These are phyloP conservation scores for Drosophila jambulina DNA, from an alignment of 1,140 invertebrate species.

Conservation along the genomic window DNA sequence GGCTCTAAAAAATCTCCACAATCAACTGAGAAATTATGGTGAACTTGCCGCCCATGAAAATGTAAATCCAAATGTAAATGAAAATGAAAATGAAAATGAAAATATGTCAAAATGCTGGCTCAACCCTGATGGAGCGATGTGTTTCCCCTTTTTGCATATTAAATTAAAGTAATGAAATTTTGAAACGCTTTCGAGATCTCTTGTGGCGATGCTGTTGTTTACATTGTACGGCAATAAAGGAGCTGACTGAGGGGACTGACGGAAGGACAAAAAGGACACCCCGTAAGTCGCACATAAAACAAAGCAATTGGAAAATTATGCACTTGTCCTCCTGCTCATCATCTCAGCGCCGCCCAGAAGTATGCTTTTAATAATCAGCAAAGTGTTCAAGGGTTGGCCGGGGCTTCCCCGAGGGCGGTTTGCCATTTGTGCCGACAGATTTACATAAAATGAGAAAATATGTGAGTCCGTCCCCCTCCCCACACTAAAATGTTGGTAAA, in stretches of 20 bases:
- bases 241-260: slow-evolving; percentile 10
- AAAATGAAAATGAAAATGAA: slow-evolving; percentile 67
- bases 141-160: slow-evolving; percentile 70
- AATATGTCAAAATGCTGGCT: slow-evolving; percentile 76
- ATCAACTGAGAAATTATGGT: slow-evolving; percentile 69
- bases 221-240: slow-evolving; percentile 75
- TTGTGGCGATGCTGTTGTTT: slow-evolving; percentile 61
- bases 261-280: slow-evolving; percentile 22
- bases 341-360: slow-evolving; percentile 55
- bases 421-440: slow-evolving; percentile 42
- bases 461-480: slow-evolving; percentile 17
- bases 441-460: slow-evolving; percentile 54
- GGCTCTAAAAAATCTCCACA: slow-evolving; percentile 68
- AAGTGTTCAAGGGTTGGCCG: slow-evolving; percentile 62
- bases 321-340: slow-evolving; percentile 66
- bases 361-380: slow-evolving; percentile 78
- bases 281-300: slow-evolving; percentile 65
- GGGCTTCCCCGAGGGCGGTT: slow-evolving; percentile 8
- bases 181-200: slow-evolving; percentile 63
- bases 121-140: slow-evolving; percentile 16
- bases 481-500: slow-evolving; percentile 28
- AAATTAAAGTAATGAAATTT: slow-evolving; percentile 84
- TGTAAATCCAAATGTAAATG: slow-evolving; percentile 62
- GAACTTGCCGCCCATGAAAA: slow-evolving; percentile 52
- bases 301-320: slow-evolving; percentile 84